A percentile compares a stretch with the other conserved stretches of the same genome.
phyloP scores from a whole-genome alignment of 92 coral and sea anemone species.

The Virgularia gustaviana region DNA sequence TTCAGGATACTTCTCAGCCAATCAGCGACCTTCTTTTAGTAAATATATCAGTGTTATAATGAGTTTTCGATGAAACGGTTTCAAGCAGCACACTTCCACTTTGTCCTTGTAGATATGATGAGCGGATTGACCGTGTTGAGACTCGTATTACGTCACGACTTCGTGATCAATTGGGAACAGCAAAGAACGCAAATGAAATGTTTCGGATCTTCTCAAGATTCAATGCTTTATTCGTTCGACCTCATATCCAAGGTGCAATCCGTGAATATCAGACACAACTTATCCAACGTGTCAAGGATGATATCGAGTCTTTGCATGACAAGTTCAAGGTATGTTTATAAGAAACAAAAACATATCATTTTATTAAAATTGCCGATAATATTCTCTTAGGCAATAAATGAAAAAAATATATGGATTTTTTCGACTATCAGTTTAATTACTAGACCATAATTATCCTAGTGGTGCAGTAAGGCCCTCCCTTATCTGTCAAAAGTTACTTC shows the following conservation, averaged over 20 bases:
- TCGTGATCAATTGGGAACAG: constrained; percentile 94
- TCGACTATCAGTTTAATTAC: no score
- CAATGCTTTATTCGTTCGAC: constrained; percentile 95
- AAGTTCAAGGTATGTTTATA: constrained; percentile 99
- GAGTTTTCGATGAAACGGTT: no score
- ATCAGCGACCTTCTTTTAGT: no score
- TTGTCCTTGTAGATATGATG: constrained; percentile 70
- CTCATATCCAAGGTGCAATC: constrained; percentile 96
- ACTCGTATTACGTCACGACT: constrained; percentile 93
- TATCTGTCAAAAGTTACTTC: no score
- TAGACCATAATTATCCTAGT: no score
- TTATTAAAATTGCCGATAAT: not conserved
- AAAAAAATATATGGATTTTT: no score
- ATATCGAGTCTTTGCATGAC: constrained; percentile 92
- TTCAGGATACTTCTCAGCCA: no score
- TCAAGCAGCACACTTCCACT: not conserved
- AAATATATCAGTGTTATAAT: not conserved
- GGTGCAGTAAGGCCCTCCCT: no score
- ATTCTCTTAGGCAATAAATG: no score
- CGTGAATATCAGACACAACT: constrained; percentile 99
- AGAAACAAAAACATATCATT: not conserved
- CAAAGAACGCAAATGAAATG: constrained; percentile 98
- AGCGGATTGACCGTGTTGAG: constrained; percentile 95
- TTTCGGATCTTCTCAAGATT: constrained; percentile 95
- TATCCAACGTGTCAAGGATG: constrained; percentile 96